Evolutionary conservation across 2,113 vertebrate species (phyloP), one percentile per base, ranked within the genome.

Genomic region (Dicerorhinus sumatrensis): DNA sequence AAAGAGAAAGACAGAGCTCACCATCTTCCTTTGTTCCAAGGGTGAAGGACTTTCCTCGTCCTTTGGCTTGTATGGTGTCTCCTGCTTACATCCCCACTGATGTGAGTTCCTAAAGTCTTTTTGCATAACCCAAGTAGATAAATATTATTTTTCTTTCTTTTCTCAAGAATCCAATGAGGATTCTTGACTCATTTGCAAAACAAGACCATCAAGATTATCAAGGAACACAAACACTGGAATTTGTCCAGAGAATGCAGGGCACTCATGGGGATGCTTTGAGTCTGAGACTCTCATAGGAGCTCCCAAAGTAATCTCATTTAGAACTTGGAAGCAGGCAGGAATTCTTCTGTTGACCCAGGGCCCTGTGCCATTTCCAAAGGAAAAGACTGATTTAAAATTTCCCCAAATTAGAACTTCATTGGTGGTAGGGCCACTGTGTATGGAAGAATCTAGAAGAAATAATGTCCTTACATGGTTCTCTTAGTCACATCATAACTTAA

Each of bases 321-420:
- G 77, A 92, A 95, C 56, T 98, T 98, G 95, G 95, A 97, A 86
- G 10, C 62, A 93, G 73, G 62, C 42, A 91, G 60, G 48, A 95
- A 97, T 94, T 95, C 67, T 89, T 96, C 81, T 95, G 58, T n/a
- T 69, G 48, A 79, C 82, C 75, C 65, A 96, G 69, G 46, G 70
- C 31, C 31, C 81, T 56, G 54, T 42, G 54, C 60, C 82, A 93
- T 96, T 92, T 84, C 73, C 94, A 96, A 95, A 97, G 62, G 62
- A 92, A 95, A 96, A 67, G 3, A 77, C 1, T 81, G 77, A 92
- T 93, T 63, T 89, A 83, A 67, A 56, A 77, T 96, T 86, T 92
- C 67, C 84, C 77, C 46, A 83, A 89, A 85, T 93, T 91, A 97
- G 75, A 95, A 91, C 42, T 94, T 42, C 80, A 82, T 89, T 83